A percentile compares a stretch with the other conserved stretches of the same genome.
These are phyloP conservation scores for Formicarius rufipectus DNA, from an alignment of 2,113 vertebrate genomes.

Conservation along the genomic window DNA sequence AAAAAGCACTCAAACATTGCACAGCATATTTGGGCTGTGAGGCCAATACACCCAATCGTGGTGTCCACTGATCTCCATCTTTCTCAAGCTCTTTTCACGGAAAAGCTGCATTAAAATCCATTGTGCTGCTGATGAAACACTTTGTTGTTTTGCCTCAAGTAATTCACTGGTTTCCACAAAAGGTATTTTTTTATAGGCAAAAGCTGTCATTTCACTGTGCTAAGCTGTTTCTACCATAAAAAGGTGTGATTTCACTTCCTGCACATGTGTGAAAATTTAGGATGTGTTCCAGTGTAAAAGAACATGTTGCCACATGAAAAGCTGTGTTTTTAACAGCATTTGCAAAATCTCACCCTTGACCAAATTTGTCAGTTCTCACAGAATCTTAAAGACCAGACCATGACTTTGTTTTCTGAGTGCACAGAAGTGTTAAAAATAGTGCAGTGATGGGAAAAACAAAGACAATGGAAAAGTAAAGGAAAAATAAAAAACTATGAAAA, in stretches of 20 bases:
- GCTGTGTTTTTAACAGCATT: constrained; percentile 54
- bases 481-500: neutral
- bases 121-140: constrained; percentile 57
- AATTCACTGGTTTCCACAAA: constrained; percentile 52
- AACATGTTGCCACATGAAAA: constrained; percentile 62
- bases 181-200: constrained; percentile 44
- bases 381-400: constrained; percentile 16
- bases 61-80: neutral
- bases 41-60: neutral
- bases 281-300: constrained; percentile 62
- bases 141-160: constrained; percentile 46
- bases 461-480: fast-evolving
- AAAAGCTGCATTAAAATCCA: constrained; percentile 2
- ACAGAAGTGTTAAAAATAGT: constrained; percentile 19
- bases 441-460: neutral
- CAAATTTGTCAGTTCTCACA: constrained; percentile 58
- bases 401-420: neutral
- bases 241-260: constrained; percentile 73
- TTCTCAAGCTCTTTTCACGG: neutral
- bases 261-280: constrained; percentile 69
- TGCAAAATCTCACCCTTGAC: constrained; percentile 57
- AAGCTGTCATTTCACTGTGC: constrained; percentile 63
- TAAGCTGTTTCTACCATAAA: constrained; percentile 70
- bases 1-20: neutral
- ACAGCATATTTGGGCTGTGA: neutral